Conservation (phyloP, 2,113 vertebrate genomes). For the Eclectus roratus region DNA sequence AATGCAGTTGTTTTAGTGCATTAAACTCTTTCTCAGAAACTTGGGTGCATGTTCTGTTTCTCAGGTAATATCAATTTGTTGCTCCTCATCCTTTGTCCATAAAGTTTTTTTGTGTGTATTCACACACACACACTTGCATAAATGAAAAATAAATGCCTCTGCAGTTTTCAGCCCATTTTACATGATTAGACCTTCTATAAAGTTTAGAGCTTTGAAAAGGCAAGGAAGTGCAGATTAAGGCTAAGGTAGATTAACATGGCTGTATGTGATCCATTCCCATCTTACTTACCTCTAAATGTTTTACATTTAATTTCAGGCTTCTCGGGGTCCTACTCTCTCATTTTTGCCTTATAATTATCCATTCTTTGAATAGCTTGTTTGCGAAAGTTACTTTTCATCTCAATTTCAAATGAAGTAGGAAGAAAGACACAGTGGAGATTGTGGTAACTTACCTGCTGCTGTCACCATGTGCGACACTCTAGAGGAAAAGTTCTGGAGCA, state of each 20-base stretch:
- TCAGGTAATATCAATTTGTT: neutral
- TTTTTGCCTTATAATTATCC: neutral
- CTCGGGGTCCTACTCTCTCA: neutral
- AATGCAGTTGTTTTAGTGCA: neutral
- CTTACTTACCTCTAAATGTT: neutral
- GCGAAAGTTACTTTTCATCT: neutral
- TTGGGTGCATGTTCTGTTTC: neutral
- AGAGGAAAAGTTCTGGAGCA: neutral
- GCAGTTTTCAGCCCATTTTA: neutral
- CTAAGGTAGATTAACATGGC: neutral
- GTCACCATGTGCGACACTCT: fast-evolving
- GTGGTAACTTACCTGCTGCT: neutral
- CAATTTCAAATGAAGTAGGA: neutral
- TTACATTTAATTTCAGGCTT: neutral
- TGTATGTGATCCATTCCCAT: neutral
- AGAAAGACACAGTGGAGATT: neutral
- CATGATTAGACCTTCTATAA: neutral
- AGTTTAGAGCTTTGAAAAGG: neutral
- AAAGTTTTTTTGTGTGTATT: neutral
- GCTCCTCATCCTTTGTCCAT: neutral
- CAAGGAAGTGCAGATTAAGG: neutral
- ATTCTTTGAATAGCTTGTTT: neutral
- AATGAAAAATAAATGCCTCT: neutral
- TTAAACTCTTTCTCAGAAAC: neutral
- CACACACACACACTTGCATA: neutral